A percentile compares a stretch with the other conserved stretches of the same genome.
These are phyloP conservation scores for Vulpes ferrilata DNA, from an alignment of 2,113 vertebrate genomes.

Conservation along the genomic window DNA sequence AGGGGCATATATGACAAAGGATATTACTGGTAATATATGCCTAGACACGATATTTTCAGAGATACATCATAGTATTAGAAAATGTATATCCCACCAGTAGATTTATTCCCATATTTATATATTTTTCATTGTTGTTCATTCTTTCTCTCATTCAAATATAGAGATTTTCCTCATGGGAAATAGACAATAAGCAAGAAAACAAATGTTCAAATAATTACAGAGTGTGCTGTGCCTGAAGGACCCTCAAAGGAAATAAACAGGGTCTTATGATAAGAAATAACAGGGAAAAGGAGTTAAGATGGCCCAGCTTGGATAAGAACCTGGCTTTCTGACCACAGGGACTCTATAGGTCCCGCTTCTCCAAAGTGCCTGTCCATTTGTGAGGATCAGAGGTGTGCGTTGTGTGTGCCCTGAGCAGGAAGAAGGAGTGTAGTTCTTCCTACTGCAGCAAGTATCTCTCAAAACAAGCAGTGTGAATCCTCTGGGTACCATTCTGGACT, in stretches of 20 bases:
- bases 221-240: conserved; percentile 9
- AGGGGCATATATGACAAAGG: no score
- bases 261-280: background rate
- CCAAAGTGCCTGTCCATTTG: no score
- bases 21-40: background rate
- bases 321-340: no score
- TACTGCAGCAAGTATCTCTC: no score
- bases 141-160: conserved; percentile 39
- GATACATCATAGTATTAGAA: background rate
- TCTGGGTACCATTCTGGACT: no score
- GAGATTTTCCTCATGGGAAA: background rate
- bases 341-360: background rate
- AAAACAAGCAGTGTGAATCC: no score
- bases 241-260: conserved; percentile 14
- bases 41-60: no score
- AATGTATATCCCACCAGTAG: background rate
- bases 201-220: conserved; percentile 39
- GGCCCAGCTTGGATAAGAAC: no score
- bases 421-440: no score
- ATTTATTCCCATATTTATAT: background rate
- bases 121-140: background rate
- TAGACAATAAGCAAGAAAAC: conserved; percentile 19
- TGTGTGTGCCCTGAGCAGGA: no score
- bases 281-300: background rate
- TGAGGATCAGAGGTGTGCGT: no score